phyloP scores from a whole-genome alignment of 1,140 invertebrate species.

The Melipona quadrifasciata region DNA sequence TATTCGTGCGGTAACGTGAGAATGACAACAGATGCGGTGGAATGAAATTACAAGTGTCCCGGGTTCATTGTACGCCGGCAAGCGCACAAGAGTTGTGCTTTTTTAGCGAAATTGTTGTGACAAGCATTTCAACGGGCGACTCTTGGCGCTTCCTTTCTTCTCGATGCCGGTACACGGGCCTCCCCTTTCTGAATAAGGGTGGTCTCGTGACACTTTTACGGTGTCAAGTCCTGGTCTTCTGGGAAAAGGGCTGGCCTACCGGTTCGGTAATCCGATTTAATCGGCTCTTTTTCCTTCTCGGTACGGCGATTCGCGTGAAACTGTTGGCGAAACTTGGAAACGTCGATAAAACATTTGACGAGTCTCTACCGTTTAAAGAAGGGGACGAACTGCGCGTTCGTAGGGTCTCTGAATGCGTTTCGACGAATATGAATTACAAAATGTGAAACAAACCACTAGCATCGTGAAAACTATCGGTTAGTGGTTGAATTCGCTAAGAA shows the following conservation, averaged over 20 bases:
- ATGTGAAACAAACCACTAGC: background rate
- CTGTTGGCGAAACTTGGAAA: slow-evolving; percentile 36
- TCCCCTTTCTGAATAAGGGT: slow-evolving; percentile 53
- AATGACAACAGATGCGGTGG: slow-evolving; percentile 76
- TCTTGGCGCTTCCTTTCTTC: slow-evolving; percentile 41
- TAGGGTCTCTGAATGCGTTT: slow-evolving; percentile 14
- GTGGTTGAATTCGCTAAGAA: background rate
- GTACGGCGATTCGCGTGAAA: slow-evolving; percentile 53
- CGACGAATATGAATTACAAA: background rate
- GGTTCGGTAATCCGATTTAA: slow-evolving; percentile 68
- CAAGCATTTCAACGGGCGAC: slow-evolving; percentile 69
- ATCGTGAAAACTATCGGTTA: background rate
- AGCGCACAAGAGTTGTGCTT: slow-evolving; percentile 61
- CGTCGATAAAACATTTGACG: slow-evolving; percentile 33
- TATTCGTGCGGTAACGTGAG: slow-evolving; percentile 71
- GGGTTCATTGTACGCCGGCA: slow-evolving; percentile 42
- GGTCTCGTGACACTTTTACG: slow-evolving; percentile 69
- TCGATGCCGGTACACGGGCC: slow-evolving; percentile 20
- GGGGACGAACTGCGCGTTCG: background rate
- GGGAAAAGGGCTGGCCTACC: slow-evolving; percentile 66
- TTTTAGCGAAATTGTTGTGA: slow-evolving; percentile 77
- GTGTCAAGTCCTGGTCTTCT: slow-evolving; percentile 69
- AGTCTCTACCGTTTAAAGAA: background rate
- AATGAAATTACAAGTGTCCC: slow-evolving; percentile 75
- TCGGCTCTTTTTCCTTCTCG: slow-evolving; percentile 65